These are phyloP conservation scores for Apis mellifera DNA, from an alignment of 1,140 invertebrate genomes.

Conservation along the genomic window DNA sequence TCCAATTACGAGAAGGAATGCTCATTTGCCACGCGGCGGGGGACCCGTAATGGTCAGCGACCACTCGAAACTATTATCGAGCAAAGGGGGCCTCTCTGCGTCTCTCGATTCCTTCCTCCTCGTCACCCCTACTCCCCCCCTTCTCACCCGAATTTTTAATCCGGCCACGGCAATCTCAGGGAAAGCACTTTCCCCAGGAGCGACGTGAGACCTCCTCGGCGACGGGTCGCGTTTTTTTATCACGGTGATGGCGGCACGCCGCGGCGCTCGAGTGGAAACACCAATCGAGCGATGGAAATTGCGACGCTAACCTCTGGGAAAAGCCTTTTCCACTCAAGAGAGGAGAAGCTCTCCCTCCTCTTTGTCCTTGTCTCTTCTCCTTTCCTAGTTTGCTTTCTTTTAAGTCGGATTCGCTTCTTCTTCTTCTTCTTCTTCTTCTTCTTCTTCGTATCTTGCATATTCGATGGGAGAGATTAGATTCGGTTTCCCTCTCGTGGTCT, in stretches of 20 bases:
- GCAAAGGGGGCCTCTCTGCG: slow-evolving; percentile 3
- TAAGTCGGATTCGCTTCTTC: neutral
- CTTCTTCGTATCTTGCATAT: slow-evolving; percentile 61
- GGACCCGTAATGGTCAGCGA: slow-evolving; percentile 67
- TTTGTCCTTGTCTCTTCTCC: neutral
- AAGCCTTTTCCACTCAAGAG: slow-evolving; percentile 50
- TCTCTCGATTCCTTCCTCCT: neutral
- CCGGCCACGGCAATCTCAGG: slow-evolving; percentile 57
- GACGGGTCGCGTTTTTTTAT: slow-evolving; percentile 62
- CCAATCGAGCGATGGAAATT: slow-evolving; percentile 68
- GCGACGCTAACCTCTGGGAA: slow-evolving; percentile 65
- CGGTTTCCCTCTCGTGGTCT: neutral
- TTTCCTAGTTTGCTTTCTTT: neutral
- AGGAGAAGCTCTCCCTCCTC: neutral
- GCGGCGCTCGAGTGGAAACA: slow-evolving; percentile 63
- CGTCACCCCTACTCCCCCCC: no score
- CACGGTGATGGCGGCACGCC: slow-evolving; percentile 51
- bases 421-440: neutral
- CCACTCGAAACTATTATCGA: slow-evolving; percentile 72
- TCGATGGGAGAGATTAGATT: slow-evolving; percentile 62
- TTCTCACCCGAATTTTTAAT: slow-evolving; percentile 70
- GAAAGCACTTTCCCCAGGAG: slow-evolving; percentile 55
- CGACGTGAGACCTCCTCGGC: slow-evolving; percentile 23
- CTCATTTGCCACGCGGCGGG: slow-evolving; percentile 69
- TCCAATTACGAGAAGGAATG: slow-evolving; percentile 72